These are phyloP conservation scores for Stegodyphus mimosarum DNA, from an alignment of 1,140 invertebrate species.

Conservation along the genomic window DNA sequence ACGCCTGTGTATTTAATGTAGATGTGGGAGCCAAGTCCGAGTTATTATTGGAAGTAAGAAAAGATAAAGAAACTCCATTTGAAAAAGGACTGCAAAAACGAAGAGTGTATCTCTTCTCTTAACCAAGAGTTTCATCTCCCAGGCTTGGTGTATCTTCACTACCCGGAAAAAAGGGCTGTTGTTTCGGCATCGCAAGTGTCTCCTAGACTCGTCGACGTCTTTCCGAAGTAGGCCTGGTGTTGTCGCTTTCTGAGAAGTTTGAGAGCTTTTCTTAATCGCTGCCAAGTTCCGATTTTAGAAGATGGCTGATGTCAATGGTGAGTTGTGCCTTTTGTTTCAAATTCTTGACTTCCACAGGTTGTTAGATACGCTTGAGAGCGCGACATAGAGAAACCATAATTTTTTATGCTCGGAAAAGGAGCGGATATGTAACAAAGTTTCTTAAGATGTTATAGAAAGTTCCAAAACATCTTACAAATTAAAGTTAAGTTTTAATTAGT, in stretches of 20 bases:
- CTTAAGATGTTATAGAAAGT: too few species aligned
- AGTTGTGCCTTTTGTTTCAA: neutral
- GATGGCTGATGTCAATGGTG: neutral
- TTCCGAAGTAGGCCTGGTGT: neutral
- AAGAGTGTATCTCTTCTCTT: too few species aligned
- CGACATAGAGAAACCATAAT: neutral
- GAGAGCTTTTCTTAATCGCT: neutral
- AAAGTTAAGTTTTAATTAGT: too few species aligned
- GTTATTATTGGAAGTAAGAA: slow-evolving; percentile 53
- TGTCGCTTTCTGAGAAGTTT: neutral
- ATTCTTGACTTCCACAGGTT: neutral
- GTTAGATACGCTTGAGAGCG: neutral
- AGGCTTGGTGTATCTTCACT: too few species aligned
- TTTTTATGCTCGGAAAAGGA: too few species aligned
- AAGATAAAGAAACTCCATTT: slow-evolving; percentile 19
- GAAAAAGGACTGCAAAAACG: neutral
- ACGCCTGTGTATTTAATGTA: slow-evolving; percentile 43
- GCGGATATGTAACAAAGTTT: too few species aligned
- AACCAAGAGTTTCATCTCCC: too few species aligned
- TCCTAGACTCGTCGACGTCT: too few species aligned
- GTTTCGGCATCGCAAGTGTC: neutral
- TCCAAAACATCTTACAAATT: too few species aligned
- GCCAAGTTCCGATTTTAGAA: neutral
- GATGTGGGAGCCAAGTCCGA: slow-evolving; percentile 35
- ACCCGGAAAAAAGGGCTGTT: neutral